Evolutionary conservation across 1,140 invertebrate genomes (phyloP).

Genomic region (Atta cephalotes): DNA sequence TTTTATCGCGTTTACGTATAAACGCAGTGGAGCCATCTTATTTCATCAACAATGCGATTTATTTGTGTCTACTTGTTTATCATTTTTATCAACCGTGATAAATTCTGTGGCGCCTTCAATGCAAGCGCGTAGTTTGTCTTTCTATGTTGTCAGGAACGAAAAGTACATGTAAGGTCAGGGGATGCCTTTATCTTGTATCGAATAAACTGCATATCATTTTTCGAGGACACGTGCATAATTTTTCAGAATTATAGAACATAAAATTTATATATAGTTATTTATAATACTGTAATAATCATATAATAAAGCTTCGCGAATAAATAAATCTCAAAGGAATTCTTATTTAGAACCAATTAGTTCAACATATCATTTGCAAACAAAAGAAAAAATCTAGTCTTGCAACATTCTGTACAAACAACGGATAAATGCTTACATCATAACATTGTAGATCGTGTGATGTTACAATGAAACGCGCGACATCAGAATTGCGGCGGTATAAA

Average conservation of each 20-base stretch:
- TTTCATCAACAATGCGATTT: constrained; percentile 43
- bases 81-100: constrained; percentile 52
- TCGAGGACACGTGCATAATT: not conserved
- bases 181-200: not conserved
- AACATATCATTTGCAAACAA: not conserved
- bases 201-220: not conserved
- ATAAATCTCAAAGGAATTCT: not conserved
- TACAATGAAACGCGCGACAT: not conserved
- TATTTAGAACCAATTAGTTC: not conserved
- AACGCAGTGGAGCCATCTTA: constrained; percentile 27
- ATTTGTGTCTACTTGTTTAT: constrained; percentile 51
- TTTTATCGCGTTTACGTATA: constrained; percentile 33
- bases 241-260: constrained; percentile 6
- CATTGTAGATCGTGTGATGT: not conserved
- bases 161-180: constrained; percentile 14
- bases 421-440: not conserved
- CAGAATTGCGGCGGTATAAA: not conserved
- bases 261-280: not conserved
- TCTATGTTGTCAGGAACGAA: not conserved
- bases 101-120: constrained; percentile 11
- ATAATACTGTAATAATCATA: not conserved
- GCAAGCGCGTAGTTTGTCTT: not conserved
- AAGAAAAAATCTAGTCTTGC: not conserved
- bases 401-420: not conserved
- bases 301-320: not conserved